Evolutionary conservation across 1,140 invertebrate species (phyloP).

Genomic region (Drosophila dunni): DNA sequence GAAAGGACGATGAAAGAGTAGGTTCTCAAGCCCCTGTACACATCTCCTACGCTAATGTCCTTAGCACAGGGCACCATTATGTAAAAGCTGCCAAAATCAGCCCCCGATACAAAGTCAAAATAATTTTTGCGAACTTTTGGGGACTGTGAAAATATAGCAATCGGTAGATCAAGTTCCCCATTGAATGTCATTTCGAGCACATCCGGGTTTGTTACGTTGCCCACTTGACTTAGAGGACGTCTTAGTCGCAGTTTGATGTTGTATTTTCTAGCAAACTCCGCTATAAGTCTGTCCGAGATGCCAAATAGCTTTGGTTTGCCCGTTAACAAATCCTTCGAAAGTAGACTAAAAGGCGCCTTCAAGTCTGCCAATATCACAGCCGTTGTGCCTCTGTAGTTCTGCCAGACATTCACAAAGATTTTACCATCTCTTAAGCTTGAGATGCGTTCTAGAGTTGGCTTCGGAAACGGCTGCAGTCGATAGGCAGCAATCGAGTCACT

Average conservation of each 20-base stretch:
- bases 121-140: neutral
- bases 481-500: neutral
- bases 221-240: neutral
- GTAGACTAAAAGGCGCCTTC: neutral
- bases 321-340: neutral
- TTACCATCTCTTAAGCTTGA: neutral
- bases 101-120: neutral
- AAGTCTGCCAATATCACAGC: conserved; percentile 7
- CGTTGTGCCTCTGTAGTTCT: conserved; percentile 9
- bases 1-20: conserved; percentile 6
- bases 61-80: conserved; percentile 39
- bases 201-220: neutral
- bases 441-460: neutral
- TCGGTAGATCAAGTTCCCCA: conserved; percentile 15
- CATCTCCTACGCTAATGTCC: neutral
- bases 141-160: no score
- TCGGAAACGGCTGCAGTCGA: conserved; percentile 33
- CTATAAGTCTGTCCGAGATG: neutral
- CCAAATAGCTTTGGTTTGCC: conserved; percentile 4
- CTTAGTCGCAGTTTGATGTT: conserved; percentile 4
- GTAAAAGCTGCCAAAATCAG: neutral
- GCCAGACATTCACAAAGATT: conserved; percentile 4
- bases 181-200: neutral
- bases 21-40: neutral
- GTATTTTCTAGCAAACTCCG: conserved; percentile 4